Evolutionary conservation across 2,113 vertebrate genomes (phyloP).

Genomic region (Chloebia gouldiae): DNA sequence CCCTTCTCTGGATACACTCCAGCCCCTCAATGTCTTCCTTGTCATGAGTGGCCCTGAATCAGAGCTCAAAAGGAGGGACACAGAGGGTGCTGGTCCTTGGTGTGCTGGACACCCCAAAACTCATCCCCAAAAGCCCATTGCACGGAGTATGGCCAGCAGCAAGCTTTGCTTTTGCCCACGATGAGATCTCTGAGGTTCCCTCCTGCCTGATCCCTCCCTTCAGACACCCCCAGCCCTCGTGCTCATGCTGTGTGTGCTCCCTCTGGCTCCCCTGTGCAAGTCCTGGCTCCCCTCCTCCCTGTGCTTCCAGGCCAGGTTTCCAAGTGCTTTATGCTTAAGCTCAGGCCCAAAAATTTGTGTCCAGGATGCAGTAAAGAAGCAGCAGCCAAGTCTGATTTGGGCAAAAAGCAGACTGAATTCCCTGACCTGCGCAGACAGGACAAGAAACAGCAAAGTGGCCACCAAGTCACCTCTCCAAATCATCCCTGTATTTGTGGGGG

Average conservation of each 20-base stretch:
- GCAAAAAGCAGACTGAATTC: background rate
- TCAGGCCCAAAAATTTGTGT: background rate
- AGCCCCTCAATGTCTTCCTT: background rate
- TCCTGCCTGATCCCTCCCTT: background rate
- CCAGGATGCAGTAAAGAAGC: background rate
- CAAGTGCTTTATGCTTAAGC: background rate
- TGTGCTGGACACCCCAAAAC: background rate
- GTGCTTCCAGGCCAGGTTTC: background rate
- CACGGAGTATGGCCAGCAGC: background rate
- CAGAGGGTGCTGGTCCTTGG: background rate
- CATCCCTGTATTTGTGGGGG: fast-evolving
- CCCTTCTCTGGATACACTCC: background rate
- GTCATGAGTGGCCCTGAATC: background rate
- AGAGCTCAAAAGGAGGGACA: background rate
- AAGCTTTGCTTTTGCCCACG: background rate
- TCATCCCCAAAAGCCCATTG: background rate
- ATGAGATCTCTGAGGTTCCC: background rate
- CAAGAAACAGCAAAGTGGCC: fast-evolving
- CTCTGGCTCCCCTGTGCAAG: background rate
- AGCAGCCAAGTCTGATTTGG: background rate
- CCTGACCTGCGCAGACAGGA: background rate
- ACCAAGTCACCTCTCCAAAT: background rate
- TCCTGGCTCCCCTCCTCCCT: background rate
- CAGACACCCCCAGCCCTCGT: background rate
- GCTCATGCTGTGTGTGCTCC: background rate